These are phyloP conservation scores for Porites rus DNA, from an alignment of 92 coral and sea anemone genomes.

Conservation along the genomic window DNA sequence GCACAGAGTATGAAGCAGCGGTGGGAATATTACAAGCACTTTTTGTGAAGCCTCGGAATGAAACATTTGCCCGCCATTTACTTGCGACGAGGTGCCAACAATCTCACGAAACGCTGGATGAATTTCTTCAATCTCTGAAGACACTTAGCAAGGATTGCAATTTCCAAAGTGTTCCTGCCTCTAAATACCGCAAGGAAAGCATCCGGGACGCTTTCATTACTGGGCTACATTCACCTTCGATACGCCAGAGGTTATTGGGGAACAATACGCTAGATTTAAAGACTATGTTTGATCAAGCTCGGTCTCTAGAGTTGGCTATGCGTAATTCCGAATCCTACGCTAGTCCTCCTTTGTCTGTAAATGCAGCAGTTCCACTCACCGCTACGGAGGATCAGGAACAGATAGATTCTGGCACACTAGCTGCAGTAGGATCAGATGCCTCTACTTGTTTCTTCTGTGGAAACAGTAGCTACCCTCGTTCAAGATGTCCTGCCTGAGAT, in stretches of 20 bases:
- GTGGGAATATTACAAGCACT: conserved; percentile 46
- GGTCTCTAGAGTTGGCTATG: conserved; percentile 4
- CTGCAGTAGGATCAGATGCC: too few species aligned
- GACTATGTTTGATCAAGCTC: conserved; percentile 63
- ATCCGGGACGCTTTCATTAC: conserved; percentile 52
- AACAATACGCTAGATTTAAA: conserved; percentile 52
- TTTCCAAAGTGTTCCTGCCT: conserved; percentile 43
- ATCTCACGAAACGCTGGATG: conserved; percentile 23
- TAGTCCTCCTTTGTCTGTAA: not conserved
- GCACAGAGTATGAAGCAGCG: conserved; percentile 52
- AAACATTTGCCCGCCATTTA: conserved; percentile 65
- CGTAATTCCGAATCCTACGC: not conserved
- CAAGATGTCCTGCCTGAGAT: too few species aligned
- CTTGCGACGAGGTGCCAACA: conserved; percentile 68
- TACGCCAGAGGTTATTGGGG: conserved; percentile 48
- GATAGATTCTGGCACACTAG: too few species aligned
- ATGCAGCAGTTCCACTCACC: too few species aligned
- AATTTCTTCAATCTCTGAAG: conserved; percentile 59
- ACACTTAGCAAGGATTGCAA: conserved; percentile 50
- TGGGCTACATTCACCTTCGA: conserved; percentile 35
- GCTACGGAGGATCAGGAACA: too few species aligned
- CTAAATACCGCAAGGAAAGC: conserved; percentile 43
- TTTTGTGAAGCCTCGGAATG: conserved; percentile 5
- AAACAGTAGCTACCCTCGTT: too few species aligned
- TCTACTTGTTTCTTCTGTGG: too few species aligned